Evolutionary conservation across 2,888 invertebrate genomes (phyloP).

Genomic region (Hypselothyrea guttata): DNA sequence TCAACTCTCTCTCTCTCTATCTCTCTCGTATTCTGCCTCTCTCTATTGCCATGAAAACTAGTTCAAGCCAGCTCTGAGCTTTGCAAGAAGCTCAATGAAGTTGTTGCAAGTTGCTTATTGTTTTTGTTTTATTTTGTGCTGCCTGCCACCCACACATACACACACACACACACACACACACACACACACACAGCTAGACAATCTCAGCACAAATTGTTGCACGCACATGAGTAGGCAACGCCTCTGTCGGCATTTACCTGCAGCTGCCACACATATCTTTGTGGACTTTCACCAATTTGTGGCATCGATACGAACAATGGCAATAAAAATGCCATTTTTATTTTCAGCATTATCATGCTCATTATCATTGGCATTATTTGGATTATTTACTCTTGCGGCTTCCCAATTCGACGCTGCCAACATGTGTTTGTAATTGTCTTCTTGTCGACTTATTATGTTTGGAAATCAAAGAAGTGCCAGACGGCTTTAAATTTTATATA

Average conservation of each 20-base stretch:
- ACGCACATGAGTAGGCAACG: conserved; percentile 51
- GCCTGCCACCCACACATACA: conserved; percentile 32
- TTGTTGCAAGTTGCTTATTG: conserved; percentile 5
- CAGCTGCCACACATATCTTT: conserved; percentile 36
- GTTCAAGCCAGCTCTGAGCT: conserved; percentile 45
- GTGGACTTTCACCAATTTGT: conserved; percentile 67
- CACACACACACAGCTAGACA: conserved; percentile 16
- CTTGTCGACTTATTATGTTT: no score
- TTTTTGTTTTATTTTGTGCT: background rate
- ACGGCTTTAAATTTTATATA: no score
- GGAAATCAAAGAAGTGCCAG: no score
- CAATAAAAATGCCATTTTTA: conserved; percentile 29
- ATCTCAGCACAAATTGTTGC: conserved; percentile 57
- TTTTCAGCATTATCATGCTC: conserved; percentile 13
- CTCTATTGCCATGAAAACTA: conserved; percentile 70
- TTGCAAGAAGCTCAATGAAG: conserved; percentile 58
- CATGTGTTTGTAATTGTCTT: conserved; percentile 31
- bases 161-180: conserved; percentile 7
- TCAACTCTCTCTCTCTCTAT: no score
- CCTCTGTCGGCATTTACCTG: conserved; percentile 2
- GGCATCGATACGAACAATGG: conserved; percentile 52
- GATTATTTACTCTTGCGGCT: conserved; percentile 23
- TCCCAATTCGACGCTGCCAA: conserved; percentile 12
- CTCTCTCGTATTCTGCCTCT: no score
- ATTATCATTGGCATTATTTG: conserved; percentile 21